Percentiles rank a stretch among this genome's conserved stretches.
Conservation (phyloP, 2,888 invertebrate species). For the Lucinisca nassula region DNA sequence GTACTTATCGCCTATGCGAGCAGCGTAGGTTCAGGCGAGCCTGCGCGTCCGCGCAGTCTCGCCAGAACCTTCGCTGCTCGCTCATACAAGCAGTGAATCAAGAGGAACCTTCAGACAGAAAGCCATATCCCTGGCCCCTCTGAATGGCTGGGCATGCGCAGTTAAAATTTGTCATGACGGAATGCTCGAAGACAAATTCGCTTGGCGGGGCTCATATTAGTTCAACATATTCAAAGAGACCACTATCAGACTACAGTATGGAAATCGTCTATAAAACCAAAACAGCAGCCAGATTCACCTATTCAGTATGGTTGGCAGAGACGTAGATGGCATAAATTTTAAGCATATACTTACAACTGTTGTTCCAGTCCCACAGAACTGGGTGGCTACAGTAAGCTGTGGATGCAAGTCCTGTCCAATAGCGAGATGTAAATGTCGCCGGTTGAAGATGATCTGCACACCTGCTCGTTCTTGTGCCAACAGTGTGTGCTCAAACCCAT, state of each 20-base stretch:
- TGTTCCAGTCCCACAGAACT: background rate
- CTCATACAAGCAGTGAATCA: too few relatives aligned
- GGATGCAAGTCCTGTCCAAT: background rate
- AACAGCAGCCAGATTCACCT: background rate
- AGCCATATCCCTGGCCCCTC: too few relatives aligned
- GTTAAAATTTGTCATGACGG: too few relatives aligned
- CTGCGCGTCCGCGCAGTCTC: too few relatives aligned
- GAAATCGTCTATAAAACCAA: background rate
- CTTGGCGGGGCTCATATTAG: too few relatives aligned
- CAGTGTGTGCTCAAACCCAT: background rate
- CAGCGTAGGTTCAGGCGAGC: too few relatives aligned
- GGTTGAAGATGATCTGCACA: background rate
- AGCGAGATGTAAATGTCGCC: background rate
- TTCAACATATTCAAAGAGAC: too few relatives aligned
- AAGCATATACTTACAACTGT: background rate
- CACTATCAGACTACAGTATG: background rate
- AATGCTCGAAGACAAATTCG: too few relatives aligned
- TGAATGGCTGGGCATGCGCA: too few relatives aligned
- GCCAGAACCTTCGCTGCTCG: too few relatives aligned
- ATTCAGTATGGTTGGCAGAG: background rate
- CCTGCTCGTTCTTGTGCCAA: background rate
- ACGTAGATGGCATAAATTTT: background rate
- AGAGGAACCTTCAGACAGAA: too few relatives aligned
- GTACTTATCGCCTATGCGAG: too few relatives aligned
- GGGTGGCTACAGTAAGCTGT: background rate